Evolutionary conservation across 2,113 vertebrate genomes (phyloP).

Genomic region (Coracopsis vasa): DNA sequence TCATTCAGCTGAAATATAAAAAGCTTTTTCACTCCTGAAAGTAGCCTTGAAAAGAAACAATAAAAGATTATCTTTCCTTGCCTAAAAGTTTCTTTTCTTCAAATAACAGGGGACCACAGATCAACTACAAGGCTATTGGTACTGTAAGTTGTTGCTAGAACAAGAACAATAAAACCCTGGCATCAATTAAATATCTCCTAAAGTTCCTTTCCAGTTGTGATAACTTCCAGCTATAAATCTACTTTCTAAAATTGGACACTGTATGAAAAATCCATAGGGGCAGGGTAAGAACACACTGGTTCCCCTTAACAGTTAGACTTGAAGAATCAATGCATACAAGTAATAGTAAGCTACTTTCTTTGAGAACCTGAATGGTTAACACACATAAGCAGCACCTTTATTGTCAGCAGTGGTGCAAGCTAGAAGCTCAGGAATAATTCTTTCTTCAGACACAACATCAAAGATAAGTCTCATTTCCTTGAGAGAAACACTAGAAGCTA

Average conservation of each 20-base stretch:
- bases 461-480: background rate
- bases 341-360: background rate
- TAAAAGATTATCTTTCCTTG: background rate
- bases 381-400: background rate
- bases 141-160: background rate
- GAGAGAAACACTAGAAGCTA: background rate
- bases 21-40: slow-evolving; percentile 94
- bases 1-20: slow-evolving; percentile 95
- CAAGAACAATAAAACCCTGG: background rate
- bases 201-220: background rate
- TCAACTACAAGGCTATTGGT: background rate
- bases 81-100: background rate
- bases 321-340: background rate
- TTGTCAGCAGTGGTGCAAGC: background rate
- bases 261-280: background rate
- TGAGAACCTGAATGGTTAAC: background rate
- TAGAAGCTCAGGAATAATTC: background rate
- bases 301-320: background rate
- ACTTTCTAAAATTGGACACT: background rate
- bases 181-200: background rate
- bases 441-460: background rate
- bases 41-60: slow-evolving; percentile 83
- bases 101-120: background rate
- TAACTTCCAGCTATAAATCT: background rate
- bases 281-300: background rate